Evolutionary conservation across 2,113 vertebrate species (phyloP).

Genomic region (Cyphomyrus plagiostoma): DNA sequence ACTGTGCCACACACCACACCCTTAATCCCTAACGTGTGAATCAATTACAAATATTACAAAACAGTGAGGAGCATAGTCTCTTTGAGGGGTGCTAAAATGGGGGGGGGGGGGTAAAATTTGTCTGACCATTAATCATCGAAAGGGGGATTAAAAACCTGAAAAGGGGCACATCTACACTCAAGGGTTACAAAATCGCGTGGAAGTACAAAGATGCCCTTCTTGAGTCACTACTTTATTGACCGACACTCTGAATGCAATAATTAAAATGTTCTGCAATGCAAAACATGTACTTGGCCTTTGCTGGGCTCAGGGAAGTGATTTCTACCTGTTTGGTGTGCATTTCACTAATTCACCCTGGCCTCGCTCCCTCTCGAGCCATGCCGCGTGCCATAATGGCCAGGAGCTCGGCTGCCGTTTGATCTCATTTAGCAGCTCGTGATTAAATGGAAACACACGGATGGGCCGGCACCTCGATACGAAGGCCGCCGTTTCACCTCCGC

Average conservation of each 20-base stretch:
- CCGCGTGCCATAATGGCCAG: conserved; percentile 59
- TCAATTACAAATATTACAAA: no score
- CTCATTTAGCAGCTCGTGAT: conserved; percentile 68
- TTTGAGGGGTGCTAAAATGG: no score
- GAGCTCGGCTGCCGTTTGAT: conserved; percentile 64
- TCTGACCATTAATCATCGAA: background rate
- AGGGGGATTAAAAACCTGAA: background rate
- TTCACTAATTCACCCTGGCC: background rate
- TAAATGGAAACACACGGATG: conserved; percentile 75
- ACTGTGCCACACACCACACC: background rate
- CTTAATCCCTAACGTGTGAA: background rate
- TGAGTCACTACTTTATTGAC: background rate
- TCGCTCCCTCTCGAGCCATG: background rate
- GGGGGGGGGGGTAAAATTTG: no score
- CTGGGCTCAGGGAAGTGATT: background rate
- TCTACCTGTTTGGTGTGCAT: background rate
- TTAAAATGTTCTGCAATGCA: background rate
- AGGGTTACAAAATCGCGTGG: background rate
- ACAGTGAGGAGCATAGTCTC: no score
- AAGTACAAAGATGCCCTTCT: background rate
- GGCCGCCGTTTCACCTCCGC: conserved; percentile 63
- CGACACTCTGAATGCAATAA: background rate
- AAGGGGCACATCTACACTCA: background rate
- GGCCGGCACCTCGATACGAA: conserved; percentile 56
- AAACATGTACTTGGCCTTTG: background rate